Base-by-base conservation (phyloP, 2,888 invertebrate species). In the Poecilobothrus nobilitatus region DNA sequence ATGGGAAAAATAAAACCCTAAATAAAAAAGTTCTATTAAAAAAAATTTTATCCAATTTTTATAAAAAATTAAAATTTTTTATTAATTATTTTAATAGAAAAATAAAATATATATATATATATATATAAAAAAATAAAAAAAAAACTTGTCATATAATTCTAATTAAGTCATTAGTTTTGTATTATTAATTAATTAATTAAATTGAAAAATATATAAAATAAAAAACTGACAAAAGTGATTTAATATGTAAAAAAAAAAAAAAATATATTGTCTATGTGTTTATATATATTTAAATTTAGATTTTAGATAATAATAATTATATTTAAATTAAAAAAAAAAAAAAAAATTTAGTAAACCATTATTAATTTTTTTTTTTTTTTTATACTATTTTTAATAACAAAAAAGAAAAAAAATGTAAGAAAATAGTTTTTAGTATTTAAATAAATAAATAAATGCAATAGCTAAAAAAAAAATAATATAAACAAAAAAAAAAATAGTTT, bases 91-190 rank as follows among this genome's bases (percentile, higher is more conserved):
- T 27, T 27, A 27, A 27, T 27, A 27, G 27, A 27, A 27, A 27
- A 27, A 27, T 4, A 27, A 27, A 27, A 4, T 27, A 27, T 4
- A 15, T 15, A 53, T n/a, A n/a, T 53, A 53, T 15, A 53, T 3
- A 12, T 53, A 34, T 37, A 18, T 12, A 53, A 53, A 53, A 53
- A 53, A 53, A 53, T 15, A 53, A 53, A 53, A 18, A 12, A n/a
- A 53, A 53, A 53, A 53, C 53, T 53, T 53, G 53, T 53, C 53
- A 53, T 53, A 12, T 53, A 53, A 53, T n/a, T n/a, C 15, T 53
- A 53, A 18, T 53, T 53, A 53, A 53, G 53, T 53, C 53, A 53
- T 53, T 53, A 53, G 53, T 53, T 53, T 53, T 53, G n/a, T 53
- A 37, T 37, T 37, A 37, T 37, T 8, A 10, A 7, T 37, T 7